phyloP scores from a whole-genome alignment of 2,797 vertebrate genomes.

The Tokudaia muenninki region DNA sequence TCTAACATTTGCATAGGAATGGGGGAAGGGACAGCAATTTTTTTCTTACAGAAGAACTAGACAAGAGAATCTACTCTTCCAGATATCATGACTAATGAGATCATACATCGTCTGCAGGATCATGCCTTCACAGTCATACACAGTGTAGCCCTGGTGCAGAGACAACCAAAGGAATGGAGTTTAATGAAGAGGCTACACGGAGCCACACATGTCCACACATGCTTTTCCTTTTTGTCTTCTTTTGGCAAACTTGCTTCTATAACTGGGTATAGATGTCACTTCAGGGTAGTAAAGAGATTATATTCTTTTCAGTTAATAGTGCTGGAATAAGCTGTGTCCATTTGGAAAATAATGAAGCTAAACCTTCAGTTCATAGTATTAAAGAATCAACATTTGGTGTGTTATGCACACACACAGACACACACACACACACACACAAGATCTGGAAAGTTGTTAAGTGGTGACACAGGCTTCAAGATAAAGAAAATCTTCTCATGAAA shows the following conservation, averaged over 20 bases:
- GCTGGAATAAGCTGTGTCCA: not conserved
- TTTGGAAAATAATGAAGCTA: conserved; percentile 20
- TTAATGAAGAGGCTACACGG: not conserved
- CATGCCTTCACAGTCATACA: not conserved
- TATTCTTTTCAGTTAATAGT: not conserved
- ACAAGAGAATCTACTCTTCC: not conserved
- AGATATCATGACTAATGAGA: not conserved
- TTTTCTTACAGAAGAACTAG: not conserved
- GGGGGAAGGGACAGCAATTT: not conserved
- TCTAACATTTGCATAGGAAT: conserved; percentile 10
- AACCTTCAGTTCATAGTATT: not conserved
- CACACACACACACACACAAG: not conserved
- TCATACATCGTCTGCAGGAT: not conserved
- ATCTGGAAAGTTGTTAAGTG: not conserved
- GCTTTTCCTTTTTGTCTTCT: not conserved
- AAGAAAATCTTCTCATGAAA: conserved; percentile 12
- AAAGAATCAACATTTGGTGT: not conserved
- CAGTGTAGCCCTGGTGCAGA: not conserved
- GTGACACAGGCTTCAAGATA: not conserved
- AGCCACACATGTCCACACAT: not conserved
- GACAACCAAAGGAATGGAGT: not conserved
- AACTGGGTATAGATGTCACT: not conserved
- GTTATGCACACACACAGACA: not conserved
- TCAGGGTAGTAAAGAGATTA: not conserved
- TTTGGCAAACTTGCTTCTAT: not conserved